phyloP scores from a whole-genome alignment of 1,140 invertebrate species.

The Phortica variegata region DNA sequence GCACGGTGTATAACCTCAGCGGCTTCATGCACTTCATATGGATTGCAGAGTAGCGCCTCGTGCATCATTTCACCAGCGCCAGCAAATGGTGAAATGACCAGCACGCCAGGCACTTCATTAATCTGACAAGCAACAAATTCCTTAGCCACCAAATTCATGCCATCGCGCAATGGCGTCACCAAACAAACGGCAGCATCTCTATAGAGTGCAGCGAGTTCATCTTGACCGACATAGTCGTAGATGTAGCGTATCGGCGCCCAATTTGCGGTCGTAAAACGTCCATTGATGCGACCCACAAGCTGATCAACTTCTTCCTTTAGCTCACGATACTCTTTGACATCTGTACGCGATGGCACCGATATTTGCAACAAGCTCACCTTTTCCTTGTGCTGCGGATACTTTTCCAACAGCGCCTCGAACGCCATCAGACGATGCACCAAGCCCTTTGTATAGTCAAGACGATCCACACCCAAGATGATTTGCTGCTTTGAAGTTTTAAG shows the following conservation, averaged over 20 bases:
- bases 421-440: conserved; percentile 80
- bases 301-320: conserved; percentile 90
- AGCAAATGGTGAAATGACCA: conserved; percentile 88
- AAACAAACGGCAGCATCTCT: conserved; percentile 81
- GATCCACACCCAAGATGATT: conserved; percentile 78
- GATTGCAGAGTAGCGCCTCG: conserved; percentile 85
- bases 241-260: conserved; percentile 92
- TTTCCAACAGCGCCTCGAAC: conserved; percentile 80
- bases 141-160: conserved; percentile 93
- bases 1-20: conserved; percentile 85
- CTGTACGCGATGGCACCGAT: conserved; percentile 84
- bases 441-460: conserved; percentile 90
- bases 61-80: conserved; percentile 91
- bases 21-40: conserved; percentile 84
- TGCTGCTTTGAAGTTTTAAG: conserved; percentile 69
- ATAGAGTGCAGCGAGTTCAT: conserved; percentile 82
- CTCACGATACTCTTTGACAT: conserved; percentile 88
- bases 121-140: conserved; percentile 93
- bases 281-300: conserved; percentile 83
- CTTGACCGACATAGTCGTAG: conserved; percentile 83
- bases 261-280: conserved; percentile 82
- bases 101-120: conserved; percentile 79
- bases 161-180: conserved; percentile 84
- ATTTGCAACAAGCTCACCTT: conserved; percentile 82
- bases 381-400: conserved; percentile 82